Base-by-base conservation (phyloP, 1,140 invertebrate genomes). In the Aphis craccivora region DNA sequence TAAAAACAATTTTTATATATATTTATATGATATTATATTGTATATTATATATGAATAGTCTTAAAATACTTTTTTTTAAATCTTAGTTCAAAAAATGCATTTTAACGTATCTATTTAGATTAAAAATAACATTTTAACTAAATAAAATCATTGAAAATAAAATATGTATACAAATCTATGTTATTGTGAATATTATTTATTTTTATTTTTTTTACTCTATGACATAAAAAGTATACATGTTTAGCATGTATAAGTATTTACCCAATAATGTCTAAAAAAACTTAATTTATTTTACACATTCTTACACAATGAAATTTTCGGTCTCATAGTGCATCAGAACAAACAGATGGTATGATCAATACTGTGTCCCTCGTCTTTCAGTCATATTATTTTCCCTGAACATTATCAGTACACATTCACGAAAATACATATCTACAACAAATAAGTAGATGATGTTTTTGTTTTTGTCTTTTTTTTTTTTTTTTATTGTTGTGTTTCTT, bases 341-440 rank as follows among this genome's bases (percentile, higher is more conserved):
- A 25, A 93, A n/a, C 11, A 55, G 48, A 86, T 48, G 30, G 48
- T 93, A 93, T 93, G 91, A 86, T 86, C 91, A 93, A 93, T 93
- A 93, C 81, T 86, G 37, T 53, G 48, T 53, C n/a, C 81, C 25
- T 86, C 25, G 23, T 84, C 45, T 84, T 93, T 20, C 25, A 4
- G 11, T 55, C 11, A 25, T 53, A 86, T 93, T 93, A 18, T 40
- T 86, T 40, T 53, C 48, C 18, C 45, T 5, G 45, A 93, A 86
- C 4, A 83, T 92, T n/a, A 76, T 76, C 35, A 37, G 9, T 92
- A 84, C 48, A 51, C 2, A 83, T 86, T 76, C 7, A 35, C 30
- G 23, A 55, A 55, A 89, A 25, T 22, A 37, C 14, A 60, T 23
- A 40, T 25, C 37, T 60, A 60, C 53, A 89, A 40, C 2, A 53